Percentiles rank a stretch among this genome's conserved stretches.
Evolutionary conservation across 2,888 invertebrate genomes (phyloP).

Genomic region (Bombyx huttoni): DNA sequence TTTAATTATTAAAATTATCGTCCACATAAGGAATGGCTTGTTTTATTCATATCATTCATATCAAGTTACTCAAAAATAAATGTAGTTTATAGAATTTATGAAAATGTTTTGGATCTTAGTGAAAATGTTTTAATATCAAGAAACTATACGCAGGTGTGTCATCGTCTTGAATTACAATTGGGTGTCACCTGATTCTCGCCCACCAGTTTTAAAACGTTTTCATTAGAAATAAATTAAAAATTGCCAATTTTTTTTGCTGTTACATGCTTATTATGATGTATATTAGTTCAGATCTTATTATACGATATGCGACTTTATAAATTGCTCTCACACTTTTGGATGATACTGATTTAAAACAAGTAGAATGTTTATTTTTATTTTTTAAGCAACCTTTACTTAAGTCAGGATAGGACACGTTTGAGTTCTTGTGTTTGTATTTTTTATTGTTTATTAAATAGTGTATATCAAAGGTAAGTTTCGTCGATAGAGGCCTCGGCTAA

Average conservation of each 20-base stretch:
- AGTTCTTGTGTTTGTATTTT: neutral
- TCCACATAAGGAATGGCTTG: no score
- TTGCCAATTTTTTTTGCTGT: conserved; percentile 9
- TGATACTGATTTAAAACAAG: neutral
- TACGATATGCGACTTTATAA: neutral
- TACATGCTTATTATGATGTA: neutral
- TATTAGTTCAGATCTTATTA: neutral
- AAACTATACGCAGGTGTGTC: conserved; percentile 17
- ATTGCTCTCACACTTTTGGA: neutral
- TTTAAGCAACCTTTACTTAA: neutral
- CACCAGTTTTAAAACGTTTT: conserved; percentile 24
- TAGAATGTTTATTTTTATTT: neutral
- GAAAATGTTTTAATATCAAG: neutral
- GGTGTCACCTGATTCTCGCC: conserved; percentile 27
- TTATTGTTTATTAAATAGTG: conserved; percentile 52
- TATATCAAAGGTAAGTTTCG: conserved; percentile 59
- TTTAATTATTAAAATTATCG: no score
- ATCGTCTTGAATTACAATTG: conserved; percentile 31
- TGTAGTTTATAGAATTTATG: no score
- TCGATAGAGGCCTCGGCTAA: conserved; percentile 45
- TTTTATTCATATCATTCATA: no score
- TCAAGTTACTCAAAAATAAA: no score
- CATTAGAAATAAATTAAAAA: conserved; percentile 16
- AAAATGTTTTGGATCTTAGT: neutral
- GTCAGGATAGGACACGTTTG: neutral